These are phyloP conservation scores for Heliconius congener DNA, from an alignment of 1,140 invertebrate species.

Conservation along the genomic window DNA sequence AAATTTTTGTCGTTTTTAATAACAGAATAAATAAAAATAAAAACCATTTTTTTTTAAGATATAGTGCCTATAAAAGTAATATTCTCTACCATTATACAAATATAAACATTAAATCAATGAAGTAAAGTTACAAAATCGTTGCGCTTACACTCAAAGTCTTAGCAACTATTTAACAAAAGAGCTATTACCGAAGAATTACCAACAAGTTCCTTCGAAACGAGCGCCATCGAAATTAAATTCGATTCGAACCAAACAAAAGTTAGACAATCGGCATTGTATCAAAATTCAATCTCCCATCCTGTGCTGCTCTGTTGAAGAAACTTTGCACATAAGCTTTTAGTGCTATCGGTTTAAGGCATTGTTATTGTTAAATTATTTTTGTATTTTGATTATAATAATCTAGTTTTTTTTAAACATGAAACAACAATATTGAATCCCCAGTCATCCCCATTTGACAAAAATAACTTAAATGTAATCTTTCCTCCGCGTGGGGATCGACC, in stretches of 20 bases:
- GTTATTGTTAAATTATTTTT: background rate
- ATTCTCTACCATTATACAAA: too few relatives aligned
- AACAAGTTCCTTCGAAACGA: constrained; percentile 26
- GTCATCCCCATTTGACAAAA: too few relatives aligned
- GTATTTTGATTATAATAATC: background rate
- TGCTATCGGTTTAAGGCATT: constrained; percentile 6
- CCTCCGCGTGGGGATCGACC: too few relatives aligned
- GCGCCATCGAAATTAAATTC: constrained; percentile 36
- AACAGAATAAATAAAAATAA: too few relatives aligned
- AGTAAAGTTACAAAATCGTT: constrained; percentile 5
- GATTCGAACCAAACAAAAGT: constrained; percentile 31
- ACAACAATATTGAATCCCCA: too few relatives aligned
- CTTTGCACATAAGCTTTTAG: constrained; percentile 22
- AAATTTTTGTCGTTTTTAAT: too few relatives aligned
- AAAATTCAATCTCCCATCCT: constrained; percentile 31
- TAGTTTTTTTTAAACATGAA: too few relatives aligned
- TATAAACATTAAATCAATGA: background rate
- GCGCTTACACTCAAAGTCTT: constrained; percentile 12
- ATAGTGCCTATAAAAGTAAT: too few relatives aligned
- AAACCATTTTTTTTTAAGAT: too few relatives aligned
- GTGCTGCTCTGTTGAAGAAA: background rate
- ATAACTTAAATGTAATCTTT: too few relatives aligned
- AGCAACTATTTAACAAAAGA: constrained; percentile 33
- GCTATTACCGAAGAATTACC: constrained; percentile 30
- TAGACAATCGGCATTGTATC: constrained; percentile 31